Conservation (phyloP, 2,888 invertebrate species). For the Eilema griseolum region DNA sequence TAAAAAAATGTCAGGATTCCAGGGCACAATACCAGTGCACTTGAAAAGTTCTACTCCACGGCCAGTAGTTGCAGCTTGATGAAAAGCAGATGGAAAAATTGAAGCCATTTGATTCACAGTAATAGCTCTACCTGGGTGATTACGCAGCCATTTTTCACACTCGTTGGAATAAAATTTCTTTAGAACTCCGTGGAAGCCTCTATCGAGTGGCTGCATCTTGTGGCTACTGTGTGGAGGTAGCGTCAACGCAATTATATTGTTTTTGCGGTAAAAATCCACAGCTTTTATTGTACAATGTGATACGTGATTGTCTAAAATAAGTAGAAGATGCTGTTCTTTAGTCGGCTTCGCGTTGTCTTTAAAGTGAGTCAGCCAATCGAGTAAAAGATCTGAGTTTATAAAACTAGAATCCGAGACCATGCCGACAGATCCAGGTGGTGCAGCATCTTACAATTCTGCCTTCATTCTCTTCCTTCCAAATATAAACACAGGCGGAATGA, state of each 20-base stretch:
- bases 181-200: conserved; percentile 26
- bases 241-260: conserved; percentile 30
- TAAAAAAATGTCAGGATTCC: conserved; percentile 38
- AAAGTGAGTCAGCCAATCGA: conserved; percentile 26
- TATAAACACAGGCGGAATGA: conserved; percentile 59
- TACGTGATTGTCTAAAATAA: neutral
- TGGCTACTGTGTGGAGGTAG: conserved; percentile 35
- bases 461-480: conserved; percentile 60
- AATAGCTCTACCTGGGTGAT: conserved; percentile 46
- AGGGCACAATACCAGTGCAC: conserved; percentile 23
- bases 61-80: neutral
- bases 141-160: conserved; percentile 48
- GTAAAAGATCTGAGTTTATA: conserved; percentile 35
- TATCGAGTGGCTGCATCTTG: conserved; percentile 35
- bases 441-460: conserved; percentile 52
- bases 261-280: conserved; percentile 15
- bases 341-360: neutral
- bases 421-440: conserved; percentile 53
- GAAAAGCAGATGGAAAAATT: conserved; percentile 22
- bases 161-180: conserved; percentile 42
- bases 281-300: no score
- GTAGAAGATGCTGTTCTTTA: neutral
- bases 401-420: conserved; percentile 38
- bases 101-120: conserved; percentile 33
- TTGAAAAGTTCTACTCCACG: conserved; percentile 12